phyloP scores from a whole-genome alignment of 2,888 invertebrate genomes.

The Sycophila texana region DNA sequence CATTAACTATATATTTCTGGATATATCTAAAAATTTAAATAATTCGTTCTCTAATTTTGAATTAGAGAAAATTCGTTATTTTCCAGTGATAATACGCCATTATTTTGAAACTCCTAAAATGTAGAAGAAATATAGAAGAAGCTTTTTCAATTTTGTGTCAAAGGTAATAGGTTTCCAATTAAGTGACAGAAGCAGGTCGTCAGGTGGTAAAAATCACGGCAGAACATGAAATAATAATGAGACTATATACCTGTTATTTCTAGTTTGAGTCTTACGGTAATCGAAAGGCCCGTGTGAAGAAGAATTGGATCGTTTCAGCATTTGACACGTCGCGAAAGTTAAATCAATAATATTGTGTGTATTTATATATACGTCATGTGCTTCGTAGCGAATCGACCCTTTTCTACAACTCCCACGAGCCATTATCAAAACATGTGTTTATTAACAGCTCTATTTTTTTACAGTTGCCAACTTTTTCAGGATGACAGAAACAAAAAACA shows the following conservation, averaged over 20 bases:
- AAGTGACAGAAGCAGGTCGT: background rate
- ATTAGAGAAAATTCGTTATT: too few species aligned
- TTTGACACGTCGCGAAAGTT: slow-evolving; percentile 29
- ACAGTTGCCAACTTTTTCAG: background rate
- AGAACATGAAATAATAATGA: background rate
- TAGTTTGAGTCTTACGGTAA: background rate
- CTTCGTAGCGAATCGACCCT: background rate
- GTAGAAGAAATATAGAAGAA: too few species aligned
- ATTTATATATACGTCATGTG: background rate
- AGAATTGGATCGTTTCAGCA: slow-evolving; percentile 21
- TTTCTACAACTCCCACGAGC: background rate
- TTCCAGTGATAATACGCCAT: too few species aligned
- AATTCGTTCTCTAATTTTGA: too few species aligned
- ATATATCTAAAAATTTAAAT: too few species aligned
- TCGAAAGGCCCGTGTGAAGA: background rate
- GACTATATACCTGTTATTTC: background rate
- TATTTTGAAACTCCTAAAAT: too few species aligned
- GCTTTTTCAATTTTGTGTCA: background rate
- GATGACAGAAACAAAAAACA: too few species aligned
- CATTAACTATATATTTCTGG: too few species aligned
- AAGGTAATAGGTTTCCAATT: background rate
- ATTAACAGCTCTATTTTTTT: background rate
- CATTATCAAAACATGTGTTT: background rate
- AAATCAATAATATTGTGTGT: slow-evolving; percentile 12
- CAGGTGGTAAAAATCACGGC: background rate